Conservation (phyloP, 2,113 vertebrate genomes). For the Entelurus aequoreus region DNA sequence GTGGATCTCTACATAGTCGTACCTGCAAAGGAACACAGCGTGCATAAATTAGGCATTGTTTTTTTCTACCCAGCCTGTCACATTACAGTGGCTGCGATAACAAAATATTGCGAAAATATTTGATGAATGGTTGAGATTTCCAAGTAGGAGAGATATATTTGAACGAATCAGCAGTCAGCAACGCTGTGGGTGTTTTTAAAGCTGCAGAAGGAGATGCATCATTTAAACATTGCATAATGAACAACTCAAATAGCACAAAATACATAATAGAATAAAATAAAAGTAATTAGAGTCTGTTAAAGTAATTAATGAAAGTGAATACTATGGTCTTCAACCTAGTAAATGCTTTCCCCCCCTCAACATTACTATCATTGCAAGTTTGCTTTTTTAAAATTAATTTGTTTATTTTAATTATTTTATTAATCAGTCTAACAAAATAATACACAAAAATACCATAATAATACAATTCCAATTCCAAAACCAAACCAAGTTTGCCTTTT, state of each 20-base stretch:
- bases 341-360: too few relatives aligned
- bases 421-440: too few relatives aligned
- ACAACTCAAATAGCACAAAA: background rate
- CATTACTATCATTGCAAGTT: too few relatives aligned
- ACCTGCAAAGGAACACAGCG: conserved; percentile 69
- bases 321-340: too few relatives aligned
- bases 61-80: background rate
- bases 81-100: background rate
- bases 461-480: too few relatives aligned
- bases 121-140: background rate
- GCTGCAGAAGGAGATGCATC: background rate
- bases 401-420: too few relatives aligned
- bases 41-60: background rate
- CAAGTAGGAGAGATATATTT: background rate
- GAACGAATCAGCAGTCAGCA: conserved; percentile 5
- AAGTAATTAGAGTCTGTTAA: too few relatives aligned
- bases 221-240: background rate
- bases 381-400: too few relatives aligned
- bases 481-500: too few relatives aligned
- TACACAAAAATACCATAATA: too few relatives aligned
- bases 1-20: conserved; percentile 95
- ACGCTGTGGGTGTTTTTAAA: conserved; percentile 24
- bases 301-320: too few relatives aligned
- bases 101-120: background rate
- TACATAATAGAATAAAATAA: background rate